phyloP scores from a whole-genome alignment of 1,140 invertebrate species.

The Lucilia cuprina region DNA sequence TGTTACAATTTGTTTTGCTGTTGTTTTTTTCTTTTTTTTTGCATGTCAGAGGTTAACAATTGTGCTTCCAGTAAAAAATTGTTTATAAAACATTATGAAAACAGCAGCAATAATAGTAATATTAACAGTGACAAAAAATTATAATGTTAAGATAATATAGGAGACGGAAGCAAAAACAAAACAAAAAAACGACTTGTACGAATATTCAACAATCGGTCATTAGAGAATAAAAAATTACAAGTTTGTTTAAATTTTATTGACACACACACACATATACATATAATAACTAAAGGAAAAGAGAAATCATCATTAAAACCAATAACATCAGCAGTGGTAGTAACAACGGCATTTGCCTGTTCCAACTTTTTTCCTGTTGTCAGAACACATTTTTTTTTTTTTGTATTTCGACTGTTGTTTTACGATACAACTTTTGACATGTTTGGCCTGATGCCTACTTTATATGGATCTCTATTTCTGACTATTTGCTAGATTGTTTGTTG shows the following conservation, averaged over 20 bases:
- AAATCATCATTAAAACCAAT: not conserved
- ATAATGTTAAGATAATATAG: not conserved
- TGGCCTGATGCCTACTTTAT: not conserved
- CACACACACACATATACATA: not conserved
- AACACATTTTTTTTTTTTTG: not conserved
- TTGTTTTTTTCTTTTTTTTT: not conserved
- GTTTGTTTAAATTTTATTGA: not conserved
- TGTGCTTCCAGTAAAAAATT: not conserved
- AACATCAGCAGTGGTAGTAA: not conserved
- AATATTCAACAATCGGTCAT: not conserved
- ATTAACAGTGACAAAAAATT: not conserved
- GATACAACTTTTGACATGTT: not conserved
- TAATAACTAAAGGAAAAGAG: too few species aligned
- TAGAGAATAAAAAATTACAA: not conserved
- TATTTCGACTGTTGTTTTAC: not conserved
- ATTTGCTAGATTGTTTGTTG: not conserved
- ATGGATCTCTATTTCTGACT: not conserved
- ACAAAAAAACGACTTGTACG: not conserved
- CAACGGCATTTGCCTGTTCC: not conserved
- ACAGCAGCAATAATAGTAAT: not conserved
- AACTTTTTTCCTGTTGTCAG: not conserved
- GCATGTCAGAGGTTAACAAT: conserved; percentile 4
- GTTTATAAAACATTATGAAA: not conserved
- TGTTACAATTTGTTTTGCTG: not conserved
- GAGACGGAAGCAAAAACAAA: not conserved